phyloP scores from a whole-genome alignment of 2,888 invertebrate species.

The Leptarthrus brevirostris region DNA sequence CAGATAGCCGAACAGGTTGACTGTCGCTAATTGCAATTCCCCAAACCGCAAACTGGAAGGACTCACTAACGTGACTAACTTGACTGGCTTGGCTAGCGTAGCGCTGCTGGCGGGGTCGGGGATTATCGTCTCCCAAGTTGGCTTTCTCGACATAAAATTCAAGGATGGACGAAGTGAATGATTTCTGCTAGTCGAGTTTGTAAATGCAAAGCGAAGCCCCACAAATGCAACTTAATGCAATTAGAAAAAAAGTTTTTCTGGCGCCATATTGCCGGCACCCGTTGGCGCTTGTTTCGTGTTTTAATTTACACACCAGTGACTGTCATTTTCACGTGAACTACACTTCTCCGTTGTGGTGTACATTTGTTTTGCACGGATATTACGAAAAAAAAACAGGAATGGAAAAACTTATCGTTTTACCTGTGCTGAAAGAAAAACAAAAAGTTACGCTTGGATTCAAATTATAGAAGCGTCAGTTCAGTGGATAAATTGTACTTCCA shows the following conservation, averaged over 20 bases:
- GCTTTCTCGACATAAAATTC: no score
- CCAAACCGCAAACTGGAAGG: neutral
- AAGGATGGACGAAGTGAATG: neutral
- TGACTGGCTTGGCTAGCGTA: no score
- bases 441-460: no score
- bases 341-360: neutral
- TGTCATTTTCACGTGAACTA: neutral
- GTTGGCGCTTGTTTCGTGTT: neutral
- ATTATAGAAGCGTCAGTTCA: no score
- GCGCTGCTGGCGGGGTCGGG: no score
- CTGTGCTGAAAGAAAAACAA: no score
- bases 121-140: no score
- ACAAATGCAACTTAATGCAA: slow-evolving; percentile 5
- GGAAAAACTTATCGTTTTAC: no score
- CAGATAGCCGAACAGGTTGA: neutral
- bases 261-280: neutral
- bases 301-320: neutral
- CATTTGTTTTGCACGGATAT: neutral
- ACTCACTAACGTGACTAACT: neutral
- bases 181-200: neutral
- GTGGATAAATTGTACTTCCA: no score
- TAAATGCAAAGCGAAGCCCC: neutral
- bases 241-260: neutral
- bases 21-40: neutral
- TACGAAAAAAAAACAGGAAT: neutral